A percentile compares a stretch with the other conserved stretches of the same genome.
Conservation (phyloP, 2,113 vertebrate species). For the Plecturocebus donacophilus region DNA sequence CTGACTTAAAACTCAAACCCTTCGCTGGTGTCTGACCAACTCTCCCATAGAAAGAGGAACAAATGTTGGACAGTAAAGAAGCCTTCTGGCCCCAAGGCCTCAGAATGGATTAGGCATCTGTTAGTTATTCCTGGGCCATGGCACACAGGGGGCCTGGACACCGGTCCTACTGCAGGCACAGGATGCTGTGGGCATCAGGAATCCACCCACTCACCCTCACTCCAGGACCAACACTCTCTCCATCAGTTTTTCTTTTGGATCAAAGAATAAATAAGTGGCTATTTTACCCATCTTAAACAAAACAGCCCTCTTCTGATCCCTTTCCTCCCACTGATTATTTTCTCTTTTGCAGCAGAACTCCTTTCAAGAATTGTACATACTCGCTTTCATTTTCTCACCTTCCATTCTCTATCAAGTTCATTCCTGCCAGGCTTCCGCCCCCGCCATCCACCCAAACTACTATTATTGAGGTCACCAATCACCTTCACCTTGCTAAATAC, state of each 20-base stretch:
- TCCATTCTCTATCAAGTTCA: not conserved
- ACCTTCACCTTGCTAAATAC: not conserved
- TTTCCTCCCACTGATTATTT: not conserved
- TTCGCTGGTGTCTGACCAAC: not conserved
- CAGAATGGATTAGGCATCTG: not conserved
- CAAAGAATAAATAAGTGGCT: not conserved
- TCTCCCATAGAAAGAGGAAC: not conserved
- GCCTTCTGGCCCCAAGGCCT: not conserved
- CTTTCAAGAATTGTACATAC: not conserved
- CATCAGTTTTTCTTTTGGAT: not conserved
- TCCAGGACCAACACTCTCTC: not conserved
- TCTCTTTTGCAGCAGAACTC: not conserved
- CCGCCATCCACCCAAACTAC: not conserved
- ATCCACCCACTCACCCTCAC: fast-evolving
- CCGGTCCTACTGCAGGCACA: fast-evolving
- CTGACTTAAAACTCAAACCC: not conserved
- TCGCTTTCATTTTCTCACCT: not conserved
- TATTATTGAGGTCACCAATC: not conserved
- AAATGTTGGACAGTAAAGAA: not conserved
- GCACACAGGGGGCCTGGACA: no score
- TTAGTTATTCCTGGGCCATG: not conserved
- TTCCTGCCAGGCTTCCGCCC: not conserved
- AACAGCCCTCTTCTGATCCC: not conserved
- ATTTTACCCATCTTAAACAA: not conserved
- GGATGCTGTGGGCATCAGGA: not conserved